These are phyloP conservation scores for Cheirogaleus medius DNA, from an alignment of 2,113 vertebrate species.

Conservation along the genomic window DNA sequence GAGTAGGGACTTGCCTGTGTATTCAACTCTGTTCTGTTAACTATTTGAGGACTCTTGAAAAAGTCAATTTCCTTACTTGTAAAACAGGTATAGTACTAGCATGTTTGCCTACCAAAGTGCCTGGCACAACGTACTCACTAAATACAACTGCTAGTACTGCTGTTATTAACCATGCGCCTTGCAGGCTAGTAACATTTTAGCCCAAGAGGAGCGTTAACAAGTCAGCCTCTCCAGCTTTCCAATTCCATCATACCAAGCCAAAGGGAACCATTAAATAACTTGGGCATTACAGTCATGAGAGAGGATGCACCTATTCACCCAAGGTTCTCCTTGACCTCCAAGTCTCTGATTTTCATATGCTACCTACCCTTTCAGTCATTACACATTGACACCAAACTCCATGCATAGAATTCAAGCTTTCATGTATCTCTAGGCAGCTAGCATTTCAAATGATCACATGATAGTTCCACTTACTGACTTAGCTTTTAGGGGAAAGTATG, in stretches of 20 bases:
- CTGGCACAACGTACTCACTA: neutral
- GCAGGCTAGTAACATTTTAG: neutral
- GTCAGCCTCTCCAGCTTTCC: neutral
- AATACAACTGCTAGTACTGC: neutral
- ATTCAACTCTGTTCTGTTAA: neutral
- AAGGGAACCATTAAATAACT: neutral
- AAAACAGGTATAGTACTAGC: neutral
- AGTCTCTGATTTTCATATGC: neutral
- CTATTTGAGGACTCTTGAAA: neutral
- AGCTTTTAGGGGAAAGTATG: neutral
- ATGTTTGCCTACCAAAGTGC: neutral
- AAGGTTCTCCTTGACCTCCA: neutral
- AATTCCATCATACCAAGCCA: neutral
- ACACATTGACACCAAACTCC: neutral
- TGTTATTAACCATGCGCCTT: neutral
- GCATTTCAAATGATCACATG: neutral
- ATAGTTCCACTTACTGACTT: neutral
- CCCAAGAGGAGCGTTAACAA: neutral
- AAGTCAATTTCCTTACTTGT: neutral
- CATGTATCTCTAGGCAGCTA: neutral
- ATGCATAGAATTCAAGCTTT: neutral
- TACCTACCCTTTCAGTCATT: neutral
- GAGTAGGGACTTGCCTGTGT: neutral
- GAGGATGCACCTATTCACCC: neutral
- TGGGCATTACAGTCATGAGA: no score